Conservation (phyloP, 2,888 invertebrate genomes). For the Ichneumoninae sp. region DNA sequence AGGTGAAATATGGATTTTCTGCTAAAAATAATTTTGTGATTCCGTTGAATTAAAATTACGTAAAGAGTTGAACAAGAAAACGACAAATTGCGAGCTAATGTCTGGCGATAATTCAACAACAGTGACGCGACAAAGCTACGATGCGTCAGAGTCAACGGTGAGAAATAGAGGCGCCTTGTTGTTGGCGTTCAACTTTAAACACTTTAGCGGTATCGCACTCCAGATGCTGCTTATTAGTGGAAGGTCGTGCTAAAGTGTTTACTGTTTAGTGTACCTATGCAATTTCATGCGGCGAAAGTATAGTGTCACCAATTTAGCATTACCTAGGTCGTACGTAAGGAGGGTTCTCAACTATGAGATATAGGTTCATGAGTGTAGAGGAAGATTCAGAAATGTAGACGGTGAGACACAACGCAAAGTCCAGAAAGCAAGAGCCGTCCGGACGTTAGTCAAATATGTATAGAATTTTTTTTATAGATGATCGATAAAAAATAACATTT, state of each 20-base stretch:
- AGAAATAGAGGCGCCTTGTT: constrained; percentile 41
- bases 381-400: constrained; percentile 7
- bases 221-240: constrained; percentile 74
- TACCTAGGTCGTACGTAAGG: constrained; percentile 47
- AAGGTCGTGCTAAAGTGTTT: constrained; percentile 75
- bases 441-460: constrained; percentile 5
- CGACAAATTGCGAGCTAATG: too few species aligned
- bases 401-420: constrained; percentile 27
- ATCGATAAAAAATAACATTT: not conserved
- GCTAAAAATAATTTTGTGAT: too few species aligned
- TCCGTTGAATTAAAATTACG: too few species aligned
- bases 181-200: constrained; percentile 73
- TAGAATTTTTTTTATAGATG: too few species aligned
- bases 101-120: not conserved
- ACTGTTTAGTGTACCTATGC: constrained; percentile 73
- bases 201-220: constrained; percentile 68
- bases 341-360: constrained; percentile 66
- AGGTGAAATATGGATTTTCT: too few species aligned
- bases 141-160: not conserved
- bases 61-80: too few species aligned
- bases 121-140: not conserved
- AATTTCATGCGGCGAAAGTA: constrained; percentile 67
- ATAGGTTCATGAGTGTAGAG: constrained; percentile 23
- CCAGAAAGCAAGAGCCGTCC: constrained; percentile 14
- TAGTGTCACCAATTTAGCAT: constrained; percentile 69